A percentile compares a stretch with the other conserved stretches of the same genome.
Conservation (phyloP, 37 sponge, comb jelly and placozoan species). For the Corticium candelabrum region DNA sequence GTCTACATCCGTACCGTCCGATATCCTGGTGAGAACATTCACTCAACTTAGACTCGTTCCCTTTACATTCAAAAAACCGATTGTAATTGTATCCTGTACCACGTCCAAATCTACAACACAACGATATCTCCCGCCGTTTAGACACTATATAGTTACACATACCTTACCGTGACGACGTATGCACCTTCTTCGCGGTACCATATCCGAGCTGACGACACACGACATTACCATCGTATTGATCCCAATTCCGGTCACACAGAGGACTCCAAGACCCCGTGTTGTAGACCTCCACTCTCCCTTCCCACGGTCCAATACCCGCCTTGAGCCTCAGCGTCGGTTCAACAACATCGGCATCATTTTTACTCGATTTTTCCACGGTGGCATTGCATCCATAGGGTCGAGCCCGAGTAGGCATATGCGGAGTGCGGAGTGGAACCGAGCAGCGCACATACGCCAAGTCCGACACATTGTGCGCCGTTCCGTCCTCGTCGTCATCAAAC, state of each 20-base stretch:
- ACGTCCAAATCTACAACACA: neutral
- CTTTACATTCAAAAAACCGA: neutral
- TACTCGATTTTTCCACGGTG: too few species aligned
- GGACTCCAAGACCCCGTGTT: neutral
- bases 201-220: constrained; percentile 3
- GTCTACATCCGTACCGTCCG: neutral
- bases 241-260: neutral
- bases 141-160: too few species aligned
- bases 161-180: too few species aligned
- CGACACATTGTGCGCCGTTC: too few species aligned
- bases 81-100: neutral
- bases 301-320: neutral
- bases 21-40: neutral
- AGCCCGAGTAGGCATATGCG: too few species aligned
- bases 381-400: too few species aligned
- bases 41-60: neutral
- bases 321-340: too few species aligned
- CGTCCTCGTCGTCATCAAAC: too few species aligned
- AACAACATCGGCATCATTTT: too few species aligned
- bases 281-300: neutral
- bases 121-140: too few species aligned
- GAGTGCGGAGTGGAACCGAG: too few species aligned
- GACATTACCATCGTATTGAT: neutral
- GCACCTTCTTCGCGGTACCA: neutral
- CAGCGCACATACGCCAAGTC: too few species aligned